A percentile compares a stretch with the other conserved stretches of the same genome.
Evolutionary conservation across 2,888 invertebrate genomes (phyloP).

Genomic region (Pristionchus fissidentatus): DNA sequence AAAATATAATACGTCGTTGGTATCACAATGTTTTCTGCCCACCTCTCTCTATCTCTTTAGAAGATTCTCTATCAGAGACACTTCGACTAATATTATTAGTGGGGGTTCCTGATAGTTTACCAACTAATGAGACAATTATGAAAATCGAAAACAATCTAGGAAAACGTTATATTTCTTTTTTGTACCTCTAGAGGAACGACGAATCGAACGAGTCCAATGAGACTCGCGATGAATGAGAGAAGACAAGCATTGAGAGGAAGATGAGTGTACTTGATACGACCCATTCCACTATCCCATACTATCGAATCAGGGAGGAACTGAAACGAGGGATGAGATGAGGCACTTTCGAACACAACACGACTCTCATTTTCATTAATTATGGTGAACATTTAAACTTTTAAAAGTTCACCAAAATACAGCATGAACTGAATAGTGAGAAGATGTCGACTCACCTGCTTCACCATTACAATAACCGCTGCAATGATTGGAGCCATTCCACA

Average conservation of each 20-base stretch:
- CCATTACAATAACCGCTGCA: conserved; percentile 68
- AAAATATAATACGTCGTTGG: too few species aligned
- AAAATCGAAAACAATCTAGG: too few species aligned
- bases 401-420: neutral
- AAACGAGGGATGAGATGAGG: conserved; percentile 37
- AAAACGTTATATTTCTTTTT: too few species aligned
- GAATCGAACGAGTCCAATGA: conserved; percentile 55
- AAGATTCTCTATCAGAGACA: too few species aligned
- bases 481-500: conserved; percentile 58
- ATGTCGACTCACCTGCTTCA: conserved; percentile 67
- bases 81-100: too few species aligned
- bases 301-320: conserved; percentile 73
- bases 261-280: conserved; percentile 73
- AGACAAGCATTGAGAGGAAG: conserved; percentile 64
- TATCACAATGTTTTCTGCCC: too few species aligned
- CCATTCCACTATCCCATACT: conserved; percentile 69
- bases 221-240: conserved; percentile 53
- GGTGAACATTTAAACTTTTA: neutral
- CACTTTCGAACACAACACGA: neutral
- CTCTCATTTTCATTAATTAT: neutral
- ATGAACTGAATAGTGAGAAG: neutral
- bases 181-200: conserved; percentile 52
- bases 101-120: too few species aligned
- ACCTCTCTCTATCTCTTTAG: neutral
- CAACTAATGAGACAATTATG: too few species aligned